Base-by-base conservation (phyloP, 2,888 invertebrate species). In the Mimas tiliae region DNA sequence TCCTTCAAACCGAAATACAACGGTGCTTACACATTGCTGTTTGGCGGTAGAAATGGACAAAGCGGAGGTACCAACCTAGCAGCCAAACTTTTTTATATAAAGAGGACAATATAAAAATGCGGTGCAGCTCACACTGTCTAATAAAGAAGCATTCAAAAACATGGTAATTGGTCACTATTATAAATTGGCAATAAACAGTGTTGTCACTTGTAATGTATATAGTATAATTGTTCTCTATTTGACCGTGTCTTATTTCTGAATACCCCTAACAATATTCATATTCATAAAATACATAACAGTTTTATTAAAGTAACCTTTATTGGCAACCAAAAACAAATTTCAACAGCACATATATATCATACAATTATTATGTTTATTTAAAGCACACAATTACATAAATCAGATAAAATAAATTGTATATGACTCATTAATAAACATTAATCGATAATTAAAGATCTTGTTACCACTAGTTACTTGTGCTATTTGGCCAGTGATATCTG, bases 401-500 rank as follows among this genome's bases (percentile, higher is more conserved):
- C 2, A 27, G 21, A 52, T 52, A 52, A 52, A 52, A 21, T 52
- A 12, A 11, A 14, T 19, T 7, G n/a, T 11, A 9, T 45, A 45
- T 52, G 64, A 45, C 51, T 63, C 62, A 52, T 63, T 62, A 52
- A 47, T 71, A 74, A 70, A 67, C 72, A 64, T 63, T 72, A 74
- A 74, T 72, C 69, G 68, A 77, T 78, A 78, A 77, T 77, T 71
- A 72, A 77, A 71, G 74, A 82, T 86, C 76, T 66, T 72, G 72
- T 87, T 82, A 80, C 86, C 76, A 80, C 8, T 84, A 83, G 71
- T 81, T 45, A 45, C 12, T 45, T 45, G 1, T 45, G 7, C 4
- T 19, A 16, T 84, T 78, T 74, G 73, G 71, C 47, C 47, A 69
- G 70, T 66, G 74, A 72, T 73, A 76, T 85, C 83, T 83, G 80